Evolutionary conservation across 2,113 vertebrate genomes (phyloP).

Genomic region (Paramormyrops kingsleyae): DNA sequence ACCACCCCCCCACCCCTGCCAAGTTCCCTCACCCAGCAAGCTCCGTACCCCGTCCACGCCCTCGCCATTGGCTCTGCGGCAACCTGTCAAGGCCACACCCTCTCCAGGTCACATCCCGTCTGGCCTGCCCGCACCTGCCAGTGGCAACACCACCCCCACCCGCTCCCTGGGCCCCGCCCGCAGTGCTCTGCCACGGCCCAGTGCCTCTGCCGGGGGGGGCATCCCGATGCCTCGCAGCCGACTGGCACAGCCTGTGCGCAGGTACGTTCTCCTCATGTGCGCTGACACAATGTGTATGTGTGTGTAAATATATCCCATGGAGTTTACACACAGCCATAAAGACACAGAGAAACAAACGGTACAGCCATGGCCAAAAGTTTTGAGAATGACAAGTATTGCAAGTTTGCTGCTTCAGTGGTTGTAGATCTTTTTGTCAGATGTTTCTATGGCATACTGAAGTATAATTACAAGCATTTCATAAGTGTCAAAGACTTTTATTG

Average conservation of each 20-base stretch:
- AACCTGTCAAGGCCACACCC: conserved; percentile 84
- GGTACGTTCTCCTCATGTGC: conserved; percentile 52
- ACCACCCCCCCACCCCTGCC: conserved; percentile 36
- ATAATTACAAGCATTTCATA: no score
- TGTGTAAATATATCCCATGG: neutral
- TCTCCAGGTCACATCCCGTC: conserved; percentile 64
- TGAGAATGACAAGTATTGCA: no score
- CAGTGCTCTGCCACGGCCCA: conserved; percentile 85
- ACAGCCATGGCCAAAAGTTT: no score
- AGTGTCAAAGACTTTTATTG: no score
- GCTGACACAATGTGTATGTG: neutral
- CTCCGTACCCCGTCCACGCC: conserved; percentile 82
- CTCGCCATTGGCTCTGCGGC: conserved; percentile 85
- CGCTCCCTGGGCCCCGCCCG: conserved; percentile 77
- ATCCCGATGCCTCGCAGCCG: conserved; percentile 95
- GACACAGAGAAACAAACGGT: neutral
- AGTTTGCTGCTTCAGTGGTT: no score
- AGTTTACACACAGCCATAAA: neutral
- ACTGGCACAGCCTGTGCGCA: conserved; percentile 90
- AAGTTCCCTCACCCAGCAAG: conserved; percentile 93
- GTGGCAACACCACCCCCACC: conserved; percentile 71
- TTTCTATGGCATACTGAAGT: no score
- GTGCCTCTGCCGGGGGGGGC: conserved; percentile 70
- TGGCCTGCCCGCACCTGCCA: conserved; percentile 53
- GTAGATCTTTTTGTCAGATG: no score